These are phyloP conservation scores for Eupithecia subfuscata DNA, from an alignment of 2,888 invertebrate genomes.

Conservation along the genomic window DNA sequence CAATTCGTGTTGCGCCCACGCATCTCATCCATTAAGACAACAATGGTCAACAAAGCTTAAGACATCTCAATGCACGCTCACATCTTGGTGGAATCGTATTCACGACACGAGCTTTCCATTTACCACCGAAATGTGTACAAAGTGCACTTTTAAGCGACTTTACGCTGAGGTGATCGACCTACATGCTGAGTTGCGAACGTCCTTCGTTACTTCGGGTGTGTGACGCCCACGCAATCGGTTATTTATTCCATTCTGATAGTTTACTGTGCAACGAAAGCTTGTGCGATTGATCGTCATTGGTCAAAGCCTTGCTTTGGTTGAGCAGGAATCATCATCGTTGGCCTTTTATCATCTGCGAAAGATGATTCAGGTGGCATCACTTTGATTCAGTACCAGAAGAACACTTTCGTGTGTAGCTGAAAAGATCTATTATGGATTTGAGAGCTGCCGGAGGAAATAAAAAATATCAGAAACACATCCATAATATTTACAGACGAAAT, in stretches of 20 bases:
- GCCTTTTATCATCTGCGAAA: not conserved
- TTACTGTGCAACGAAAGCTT: constrained; percentile 47
- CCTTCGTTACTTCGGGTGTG: constrained; percentile 45
- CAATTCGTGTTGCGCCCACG: constrained; percentile 45
- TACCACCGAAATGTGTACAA: constrained; percentile 22
- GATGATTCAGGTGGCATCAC: not conserved
- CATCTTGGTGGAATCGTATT: constrained; percentile 34
- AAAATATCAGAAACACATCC: not conserved
- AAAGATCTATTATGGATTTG: not conserved
- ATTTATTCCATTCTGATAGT: constrained; percentile 42
- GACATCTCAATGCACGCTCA: constrained; percentile 43
- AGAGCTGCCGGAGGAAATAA: not conserved
- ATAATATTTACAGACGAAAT: not conserved
- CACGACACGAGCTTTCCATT: constrained; percentile 23
- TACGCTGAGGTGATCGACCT: constrained; percentile 42
- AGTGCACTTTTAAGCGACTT: constrained; percentile 12
- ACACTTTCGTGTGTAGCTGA: not conserved
- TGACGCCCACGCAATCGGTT: constrained; percentile 45
- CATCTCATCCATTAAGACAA: constrained; percentile 38
- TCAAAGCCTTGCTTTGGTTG: not conserved
- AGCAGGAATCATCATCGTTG: not conserved
- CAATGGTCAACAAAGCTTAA: constrained; percentile 45
- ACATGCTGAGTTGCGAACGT: constrained; percentile 39
- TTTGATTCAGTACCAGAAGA: not conserved
- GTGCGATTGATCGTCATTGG: not conserved